phyloP scores from a whole-genome alignment of 2,888 invertebrate genomes.

The Oligia strigilis region DNA sequence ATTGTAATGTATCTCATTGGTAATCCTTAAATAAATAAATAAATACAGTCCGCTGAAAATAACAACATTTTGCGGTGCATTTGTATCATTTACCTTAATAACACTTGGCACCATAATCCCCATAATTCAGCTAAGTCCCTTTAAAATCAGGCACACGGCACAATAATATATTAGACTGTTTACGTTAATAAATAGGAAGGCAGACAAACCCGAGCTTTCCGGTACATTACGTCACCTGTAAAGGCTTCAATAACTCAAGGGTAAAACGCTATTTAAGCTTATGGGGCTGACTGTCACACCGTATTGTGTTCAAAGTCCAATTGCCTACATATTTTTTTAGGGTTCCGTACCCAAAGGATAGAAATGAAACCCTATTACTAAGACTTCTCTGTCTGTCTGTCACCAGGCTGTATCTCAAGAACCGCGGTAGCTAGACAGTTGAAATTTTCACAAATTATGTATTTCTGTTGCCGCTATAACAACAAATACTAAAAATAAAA shows the following conservation, averaged over 20 bases:
- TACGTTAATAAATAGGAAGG: slow-evolving; percentile 55
- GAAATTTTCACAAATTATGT: too few relatives aligned
- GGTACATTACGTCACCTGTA: slow-evolving; percentile 72
- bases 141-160: slow-evolving; percentile 48
- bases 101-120: slow-evolving; percentile 18
- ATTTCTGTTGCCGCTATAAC: too few relatives aligned
- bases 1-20: too few relatives aligned
- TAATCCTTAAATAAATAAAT: too few relatives aligned
- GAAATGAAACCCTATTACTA: too few relatives aligned
- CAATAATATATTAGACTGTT: slow-evolving; percentile 57
- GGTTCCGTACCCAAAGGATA: too few relatives aligned
- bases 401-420: too few relatives aligned
- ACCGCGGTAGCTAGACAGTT: too few relatives aligned
- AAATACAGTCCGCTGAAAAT: background rate
- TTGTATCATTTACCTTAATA: background rate
- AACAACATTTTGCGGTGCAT: background rate
- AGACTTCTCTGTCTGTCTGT: too few relatives aligned
- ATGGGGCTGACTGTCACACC: slow-evolving; percentile 53
- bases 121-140: slow-evolving; percentile 24
- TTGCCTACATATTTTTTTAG: too few relatives aligned
- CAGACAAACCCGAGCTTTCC: slow-evolving; percentile 62
- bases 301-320: background rate
- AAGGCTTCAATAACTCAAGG: slow-evolving; percentile 75
- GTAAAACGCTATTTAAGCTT: slow-evolving; percentile 70
- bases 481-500: too few relatives aligned